phyloP scores from a whole-genome alignment of 2,113 vertebrate genomes.

The Pterophyllum scalare region DNA sequence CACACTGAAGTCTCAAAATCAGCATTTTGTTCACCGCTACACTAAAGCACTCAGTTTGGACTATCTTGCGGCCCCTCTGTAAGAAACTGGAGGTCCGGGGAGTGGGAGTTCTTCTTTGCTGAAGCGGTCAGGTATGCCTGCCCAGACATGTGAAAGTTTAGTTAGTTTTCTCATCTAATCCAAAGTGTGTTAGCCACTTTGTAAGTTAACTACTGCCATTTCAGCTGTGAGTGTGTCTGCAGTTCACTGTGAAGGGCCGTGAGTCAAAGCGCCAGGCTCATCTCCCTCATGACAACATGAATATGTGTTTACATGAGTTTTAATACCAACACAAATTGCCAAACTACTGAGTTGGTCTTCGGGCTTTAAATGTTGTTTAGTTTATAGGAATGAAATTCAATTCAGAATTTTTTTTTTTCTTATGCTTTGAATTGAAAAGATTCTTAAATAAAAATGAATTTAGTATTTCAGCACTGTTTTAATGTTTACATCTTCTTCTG shows the following conservation, averaged over 20 bases:
- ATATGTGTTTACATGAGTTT: constrained; percentile 53
- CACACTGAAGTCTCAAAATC: no score
- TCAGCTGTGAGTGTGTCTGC: neutral
- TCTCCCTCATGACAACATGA: neutral
- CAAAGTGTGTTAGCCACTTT: neutral
- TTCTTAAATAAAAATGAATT: constrained; percentile 56
- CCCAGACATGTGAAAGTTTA: neutral
- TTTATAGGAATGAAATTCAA: neutral
- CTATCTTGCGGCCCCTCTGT: fast-evolving
- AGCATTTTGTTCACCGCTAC: no score
- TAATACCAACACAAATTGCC: neutral
- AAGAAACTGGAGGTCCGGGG: neutral
- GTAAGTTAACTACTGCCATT: neutral
- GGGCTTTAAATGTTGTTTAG: neutral
- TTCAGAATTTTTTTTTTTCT: constrained; percentile 17
- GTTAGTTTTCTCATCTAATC: neutral
- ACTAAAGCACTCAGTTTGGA: neutral
- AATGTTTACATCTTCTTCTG: neutral
- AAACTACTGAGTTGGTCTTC: neutral
- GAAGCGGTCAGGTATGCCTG: neutral
- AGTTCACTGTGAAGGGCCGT: neutral
- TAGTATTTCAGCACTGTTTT: neutral
- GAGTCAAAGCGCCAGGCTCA: neutral
- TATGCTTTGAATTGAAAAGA: constrained; percentile 28
- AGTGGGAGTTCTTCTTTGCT: neutral